These are phyloP conservation scores for Pemphredon lugubris DNA, from an alignment of 2,888 invertebrate species.

Conservation along the genomic window DNA sequence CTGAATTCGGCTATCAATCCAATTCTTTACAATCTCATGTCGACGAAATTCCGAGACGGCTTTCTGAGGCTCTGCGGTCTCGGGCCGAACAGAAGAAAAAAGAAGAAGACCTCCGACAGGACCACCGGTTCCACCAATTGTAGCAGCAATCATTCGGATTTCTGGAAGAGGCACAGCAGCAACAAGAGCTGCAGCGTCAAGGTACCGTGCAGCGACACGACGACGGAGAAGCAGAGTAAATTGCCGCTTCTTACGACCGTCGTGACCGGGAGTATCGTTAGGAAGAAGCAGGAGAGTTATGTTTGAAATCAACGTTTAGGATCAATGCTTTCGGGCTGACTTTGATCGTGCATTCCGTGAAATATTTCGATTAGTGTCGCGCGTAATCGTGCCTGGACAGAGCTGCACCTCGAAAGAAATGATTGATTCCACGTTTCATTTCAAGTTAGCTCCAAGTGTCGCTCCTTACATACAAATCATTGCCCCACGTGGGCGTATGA, in stretches of 20 bases:
- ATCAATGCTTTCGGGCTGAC: conserved; percentile 19
- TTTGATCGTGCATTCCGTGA: conserved; percentile 51
- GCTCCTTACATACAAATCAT: no score
- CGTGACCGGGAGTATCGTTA: conserved; percentile 66
- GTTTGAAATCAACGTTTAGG: conserved; percentile 60
- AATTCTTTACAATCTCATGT: conserved; percentile 95
- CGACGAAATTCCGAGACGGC: conserved; percentile 93
- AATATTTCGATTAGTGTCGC: background rate
- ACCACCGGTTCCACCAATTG: conserved; percentile 74
- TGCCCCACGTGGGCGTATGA: no score
- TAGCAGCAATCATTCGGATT: conserved; percentile 78
- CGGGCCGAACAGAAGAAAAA: conserved; percentile 61
- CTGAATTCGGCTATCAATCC: conserved; percentile 96
- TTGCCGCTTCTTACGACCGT: conserved; percentile 70
- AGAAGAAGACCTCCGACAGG: conserved; percentile 61
- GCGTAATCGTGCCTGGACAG: conserved; percentile 8
- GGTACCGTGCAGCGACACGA: conserved; percentile 58
- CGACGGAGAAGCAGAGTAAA: conserved; percentile 67
- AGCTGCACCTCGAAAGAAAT: no score
- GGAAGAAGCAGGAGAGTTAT: conserved; percentile 75
- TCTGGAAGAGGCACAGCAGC: conserved; percentile 85
- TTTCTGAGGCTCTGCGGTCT: conserved; percentile 86
- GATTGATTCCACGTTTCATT: no score
- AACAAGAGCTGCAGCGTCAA: conserved; percentile 76
- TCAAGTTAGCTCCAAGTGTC: no score